Evolutionary conservation across 1,140 invertebrate genomes (phyloP).

Genomic region (Amyelois transitella): DNA sequence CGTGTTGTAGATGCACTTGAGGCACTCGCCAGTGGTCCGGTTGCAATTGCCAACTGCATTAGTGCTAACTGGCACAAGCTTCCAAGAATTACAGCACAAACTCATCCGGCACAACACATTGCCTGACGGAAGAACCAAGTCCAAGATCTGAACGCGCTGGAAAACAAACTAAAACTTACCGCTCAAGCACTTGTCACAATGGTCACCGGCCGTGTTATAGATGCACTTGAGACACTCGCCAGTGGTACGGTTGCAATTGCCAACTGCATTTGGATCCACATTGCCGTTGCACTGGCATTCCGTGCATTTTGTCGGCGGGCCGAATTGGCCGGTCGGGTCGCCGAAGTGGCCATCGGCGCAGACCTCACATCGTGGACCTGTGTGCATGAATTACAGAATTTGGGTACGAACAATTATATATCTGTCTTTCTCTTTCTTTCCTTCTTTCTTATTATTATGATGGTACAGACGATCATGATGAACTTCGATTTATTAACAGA

Average conservation of each 20-base stretch:
- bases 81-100: no score
- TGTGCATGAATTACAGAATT: no score
- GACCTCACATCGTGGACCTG: constrained; percentile 91
- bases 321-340: constrained; percentile 84
- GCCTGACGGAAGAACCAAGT: not conserved
- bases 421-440: no score
- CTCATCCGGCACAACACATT: not conserved
- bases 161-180: constrained; percentile 79
- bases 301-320: constrained; percentile 82
- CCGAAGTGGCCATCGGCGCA: constrained; percentile 97
- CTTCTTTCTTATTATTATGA: no score
- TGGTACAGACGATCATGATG: no score
- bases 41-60: constrained; percentile 97
- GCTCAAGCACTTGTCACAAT: constrained; percentile 92
- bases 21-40: constrained; percentile 93
- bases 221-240: constrained; percentile 98
- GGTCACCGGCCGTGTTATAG: constrained; percentile 93
- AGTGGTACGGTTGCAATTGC: constrained; percentile 93
- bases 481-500: no score
- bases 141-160: no score
- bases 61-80: no score
- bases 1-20: constrained; percentile 98
- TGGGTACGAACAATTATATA: no score
- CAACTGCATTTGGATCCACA: constrained; percentile 95
- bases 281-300: constrained; percentile 96